Evolutionary conservation across 2,797 vertebrate species (phyloP).

Genomic region (Lagocephalus sceleratus): DNA sequence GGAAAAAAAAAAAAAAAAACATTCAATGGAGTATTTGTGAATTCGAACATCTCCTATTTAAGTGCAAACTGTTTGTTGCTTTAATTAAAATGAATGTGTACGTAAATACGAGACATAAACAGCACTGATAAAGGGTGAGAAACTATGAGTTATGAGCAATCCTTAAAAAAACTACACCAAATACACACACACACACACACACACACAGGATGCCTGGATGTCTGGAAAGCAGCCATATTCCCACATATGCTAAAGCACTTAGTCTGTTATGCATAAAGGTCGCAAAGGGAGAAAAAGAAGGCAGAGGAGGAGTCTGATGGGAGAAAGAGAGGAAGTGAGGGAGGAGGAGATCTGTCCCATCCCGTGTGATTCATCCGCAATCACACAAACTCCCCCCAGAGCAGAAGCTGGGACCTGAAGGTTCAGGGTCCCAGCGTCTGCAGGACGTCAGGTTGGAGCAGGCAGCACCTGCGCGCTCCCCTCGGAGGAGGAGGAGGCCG

Average conservation of each 20-base stretch:
- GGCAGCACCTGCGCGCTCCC: not conserved
- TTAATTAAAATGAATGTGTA: not conserved
- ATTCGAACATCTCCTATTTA: too few relatives aligned
- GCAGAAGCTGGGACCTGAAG: slow-evolving; percentile 27
- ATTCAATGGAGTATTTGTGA: not conserved
- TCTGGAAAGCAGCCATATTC: slow-evolving; percentile 63
- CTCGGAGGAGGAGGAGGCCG: not conserved
- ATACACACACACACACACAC: slow-evolving; percentile 23
- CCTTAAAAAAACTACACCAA: slow-evolving; percentile 2
- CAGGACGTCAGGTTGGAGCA: not conserved
- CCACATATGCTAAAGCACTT: slow-evolving; percentile 66
- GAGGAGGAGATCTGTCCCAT: slow-evolving; percentile 12
- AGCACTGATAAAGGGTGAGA: not conserved
- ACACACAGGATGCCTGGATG: slow-evolving; percentile 34
- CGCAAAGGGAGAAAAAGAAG: slow-evolving; percentile 29
- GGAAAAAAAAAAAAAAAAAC: not conserved
- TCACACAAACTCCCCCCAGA: slow-evolving; percentile 38
- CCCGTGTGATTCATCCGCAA: slow-evolving; percentile 26
- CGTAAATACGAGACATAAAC: not conserved
- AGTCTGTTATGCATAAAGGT: slow-evolving; percentile 49
- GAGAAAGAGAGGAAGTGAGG: slow-evolving; percentile 13
- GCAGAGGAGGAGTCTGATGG: slow-evolving; percentile 27
- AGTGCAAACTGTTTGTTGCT: not conserved
- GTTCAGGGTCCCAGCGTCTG: slow-evolving; percentile 3
- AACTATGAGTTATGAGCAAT: not conserved